Percentiles rank a stretch among this genome's conserved stretches.
Evolutionary conservation across 2,888 invertebrate genomes (phyloP).

Genomic region (Phyllotreta cruciferae): DNA sequence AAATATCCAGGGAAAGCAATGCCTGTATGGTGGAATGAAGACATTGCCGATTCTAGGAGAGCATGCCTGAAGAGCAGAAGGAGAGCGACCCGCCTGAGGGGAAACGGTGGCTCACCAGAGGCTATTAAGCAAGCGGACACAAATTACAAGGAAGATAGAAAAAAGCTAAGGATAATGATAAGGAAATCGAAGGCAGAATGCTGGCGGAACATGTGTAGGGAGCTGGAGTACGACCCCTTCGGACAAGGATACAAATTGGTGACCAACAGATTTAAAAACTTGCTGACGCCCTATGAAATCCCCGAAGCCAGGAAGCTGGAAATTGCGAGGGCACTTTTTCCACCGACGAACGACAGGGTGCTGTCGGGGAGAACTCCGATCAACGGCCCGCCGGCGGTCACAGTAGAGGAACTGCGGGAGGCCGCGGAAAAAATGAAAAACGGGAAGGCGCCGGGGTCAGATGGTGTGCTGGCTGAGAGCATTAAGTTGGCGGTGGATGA

Average conservation of each 20-base stretch:
- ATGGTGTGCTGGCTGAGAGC: slow-evolving; percentile 5
- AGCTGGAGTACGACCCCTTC: not conserved
- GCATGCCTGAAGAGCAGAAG: not conserved
- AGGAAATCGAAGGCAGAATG: not conserved
- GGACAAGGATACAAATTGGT: slow-evolving; percentile 15
- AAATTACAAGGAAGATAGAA: not conserved
- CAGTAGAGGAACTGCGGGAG: not conserved
- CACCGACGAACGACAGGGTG: not conserved
- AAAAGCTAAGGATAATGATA: not conserved
- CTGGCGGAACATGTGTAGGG: slow-evolving; percentile 1
- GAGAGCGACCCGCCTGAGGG: not conserved
- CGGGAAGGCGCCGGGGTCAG: slow-evolving; percentile 6
- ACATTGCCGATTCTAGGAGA: not conserved
- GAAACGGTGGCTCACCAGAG: not conserved
- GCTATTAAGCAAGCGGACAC: not conserved
- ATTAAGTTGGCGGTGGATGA: slow-evolving; percentile 6
- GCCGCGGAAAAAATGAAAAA: slow-evolving; percentile 4
- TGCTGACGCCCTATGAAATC: slow-evolving; percentile 8
- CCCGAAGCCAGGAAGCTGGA: not conserved
- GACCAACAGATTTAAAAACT: not conserved
- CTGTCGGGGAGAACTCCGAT: not conserved
- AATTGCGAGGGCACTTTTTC: slow-evolving; percentile 18
- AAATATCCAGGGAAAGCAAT: not conserved
- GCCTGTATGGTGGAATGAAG: slow-evolving; percentile 20
- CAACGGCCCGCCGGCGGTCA: not conserved